phyloP scores from a whole-genome alignment of 1,140 invertebrate species.

The Bombus pyrosoma region DNA sequence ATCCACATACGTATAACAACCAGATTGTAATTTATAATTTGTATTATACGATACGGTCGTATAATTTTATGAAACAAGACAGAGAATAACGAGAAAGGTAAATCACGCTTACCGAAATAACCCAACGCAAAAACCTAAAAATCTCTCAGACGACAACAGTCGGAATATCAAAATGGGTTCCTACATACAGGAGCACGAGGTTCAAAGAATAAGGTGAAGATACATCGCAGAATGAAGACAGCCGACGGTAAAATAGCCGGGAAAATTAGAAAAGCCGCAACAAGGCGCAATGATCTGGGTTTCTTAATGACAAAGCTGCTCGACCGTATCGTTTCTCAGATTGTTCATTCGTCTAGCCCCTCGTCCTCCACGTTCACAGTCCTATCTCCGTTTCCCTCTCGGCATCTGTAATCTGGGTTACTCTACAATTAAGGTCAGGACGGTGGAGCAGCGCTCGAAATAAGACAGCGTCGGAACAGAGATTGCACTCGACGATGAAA shows the following conservation, averaged over 20 bases:
- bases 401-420: conserved; percentile 68
- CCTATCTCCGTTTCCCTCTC: conserved; percentile 45
- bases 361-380: background rate
- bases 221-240: background rate
- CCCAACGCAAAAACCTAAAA: background rate
- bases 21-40: too few relatives aligned
- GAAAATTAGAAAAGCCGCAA: conserved; percentile 62
- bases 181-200: too few relatives aligned
- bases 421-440: conserved; percentile 69
- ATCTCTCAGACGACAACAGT: background rate
- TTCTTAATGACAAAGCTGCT: conserved; percentile 62
- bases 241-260: conserved; percentile 21
- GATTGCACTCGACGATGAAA: conserved; percentile 55
- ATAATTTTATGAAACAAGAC: background rate
- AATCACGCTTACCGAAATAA: background rate
- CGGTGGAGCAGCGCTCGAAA: conserved; percentile 53
- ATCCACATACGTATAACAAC: too few relatives aligned
- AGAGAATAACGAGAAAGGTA: background rate
- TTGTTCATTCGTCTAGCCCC: conserved; percentile 52
- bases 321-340: conserved; percentile 60
- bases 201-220: background rate
- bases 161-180: background rate
- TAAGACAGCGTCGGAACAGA: conserved; percentile 51
- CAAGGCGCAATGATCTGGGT: conserved; percentile 44
- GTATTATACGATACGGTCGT: too few relatives aligned